A percentile compares a stretch with the other conserved stretches of the same genome.
These are phyloP conservation scores for Carcharodon carcharias DNA, from an alignment of 2,797 vertebrate genomes.

Conservation along the genomic window DNA sequence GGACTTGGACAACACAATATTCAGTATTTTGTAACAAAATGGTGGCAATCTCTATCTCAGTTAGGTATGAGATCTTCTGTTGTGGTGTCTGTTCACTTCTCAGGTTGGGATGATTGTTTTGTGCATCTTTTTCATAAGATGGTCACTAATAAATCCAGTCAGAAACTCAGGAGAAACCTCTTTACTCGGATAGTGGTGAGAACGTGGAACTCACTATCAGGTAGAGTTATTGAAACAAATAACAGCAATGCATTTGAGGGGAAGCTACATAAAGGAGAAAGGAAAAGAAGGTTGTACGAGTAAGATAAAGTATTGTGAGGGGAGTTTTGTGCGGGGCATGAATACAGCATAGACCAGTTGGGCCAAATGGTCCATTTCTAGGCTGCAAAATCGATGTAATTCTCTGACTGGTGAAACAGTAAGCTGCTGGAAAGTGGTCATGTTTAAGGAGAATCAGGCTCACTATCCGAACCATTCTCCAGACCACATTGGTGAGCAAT, in stretches of 20 bases:
- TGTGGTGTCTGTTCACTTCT: not conserved
- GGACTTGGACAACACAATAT: not conserved
- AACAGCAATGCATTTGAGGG: not conserved
- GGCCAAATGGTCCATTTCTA: not conserved
- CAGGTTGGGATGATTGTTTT: not conserved
- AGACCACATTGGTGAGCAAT: not conserved
- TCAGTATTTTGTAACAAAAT: not conserved
- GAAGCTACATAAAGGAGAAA: not conserved
- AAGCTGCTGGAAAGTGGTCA: not conserved
- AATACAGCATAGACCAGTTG: not conserved
- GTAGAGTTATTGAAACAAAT: not conserved
- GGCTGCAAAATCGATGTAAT: not conserved
- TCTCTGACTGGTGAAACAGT: not conserved
- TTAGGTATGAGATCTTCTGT: not conserved
- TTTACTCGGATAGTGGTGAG: not conserved
- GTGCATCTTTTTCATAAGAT: not conserved
- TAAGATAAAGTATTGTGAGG: not conserved
- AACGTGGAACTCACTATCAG: not conserved
- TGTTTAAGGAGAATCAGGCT: not conserved
- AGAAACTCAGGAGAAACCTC: not conserved
- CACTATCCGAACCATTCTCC: not conserved
- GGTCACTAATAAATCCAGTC: not conserved
- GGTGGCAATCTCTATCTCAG: not conserved
- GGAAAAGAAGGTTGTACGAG: not conserved
- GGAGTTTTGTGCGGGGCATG: not conserved